phyloP scores from a whole-genome alignment of 2,888 invertebrate genomes.

The Philaethria dido region DNA sequence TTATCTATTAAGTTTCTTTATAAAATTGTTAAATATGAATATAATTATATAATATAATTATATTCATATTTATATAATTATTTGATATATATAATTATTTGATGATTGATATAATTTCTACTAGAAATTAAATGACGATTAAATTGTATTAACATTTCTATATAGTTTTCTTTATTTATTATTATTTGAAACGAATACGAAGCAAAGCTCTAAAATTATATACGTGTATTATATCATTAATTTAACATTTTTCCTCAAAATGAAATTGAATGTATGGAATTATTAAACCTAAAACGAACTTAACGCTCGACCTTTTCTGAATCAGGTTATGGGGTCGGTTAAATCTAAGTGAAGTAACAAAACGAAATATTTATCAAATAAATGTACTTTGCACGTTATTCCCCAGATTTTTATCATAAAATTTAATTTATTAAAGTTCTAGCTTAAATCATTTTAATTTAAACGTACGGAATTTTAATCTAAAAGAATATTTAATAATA shows the following conservation, averaged over 20 bases:
- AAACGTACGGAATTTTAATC: too few relatives aligned
- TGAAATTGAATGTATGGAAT: neutral
- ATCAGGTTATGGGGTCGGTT: conserved; percentile 27
- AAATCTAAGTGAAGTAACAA: conserved; percentile 1
- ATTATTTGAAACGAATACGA: too few relatives aligned
- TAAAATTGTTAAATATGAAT: conserved; percentile 38
- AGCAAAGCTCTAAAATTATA: too few relatives aligned
- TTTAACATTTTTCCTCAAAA: neutral
- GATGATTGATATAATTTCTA: too few relatives aligned
- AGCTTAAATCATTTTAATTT: neutral
- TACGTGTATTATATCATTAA: neutral
- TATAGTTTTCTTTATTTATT: conserved; percentile 17
- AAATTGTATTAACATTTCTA: conserved; percentile 22
- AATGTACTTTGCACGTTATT: conserved; percentile 11
- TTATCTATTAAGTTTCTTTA: conserved; percentile 34
- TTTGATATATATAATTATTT: too few relatives aligned
- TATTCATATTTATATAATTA: too few relatives aligned
- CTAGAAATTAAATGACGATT: conserved; percentile 29
- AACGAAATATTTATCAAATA: conserved; percentile 15
- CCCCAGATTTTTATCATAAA: neutral
- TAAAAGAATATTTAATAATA: too few relatives aligned
- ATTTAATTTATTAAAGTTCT: neutral
- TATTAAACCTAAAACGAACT: conserved; percentile 18
- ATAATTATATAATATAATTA: too few relatives aligned
- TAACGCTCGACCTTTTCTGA: conserved; percentile 18